phyloP scores from a whole-genome alignment of 1,140 invertebrate species.

The Eurosta solidaginis region DNA sequence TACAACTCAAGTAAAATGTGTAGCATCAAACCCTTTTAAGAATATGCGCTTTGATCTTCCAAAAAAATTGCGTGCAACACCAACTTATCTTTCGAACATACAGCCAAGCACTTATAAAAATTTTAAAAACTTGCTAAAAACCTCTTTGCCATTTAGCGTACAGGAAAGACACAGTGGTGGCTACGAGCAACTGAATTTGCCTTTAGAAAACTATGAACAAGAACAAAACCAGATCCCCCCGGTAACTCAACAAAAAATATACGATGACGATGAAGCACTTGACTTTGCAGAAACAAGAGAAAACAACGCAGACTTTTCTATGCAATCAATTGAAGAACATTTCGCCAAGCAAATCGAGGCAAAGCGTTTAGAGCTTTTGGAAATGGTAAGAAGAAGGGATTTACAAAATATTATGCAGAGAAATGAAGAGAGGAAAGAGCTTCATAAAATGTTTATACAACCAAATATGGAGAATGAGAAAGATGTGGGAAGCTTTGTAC shows the following conservation, averaged over 20 bases:
- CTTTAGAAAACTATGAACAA: background rate
- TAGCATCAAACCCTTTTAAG: background rate
- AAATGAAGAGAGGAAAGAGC: background rate
- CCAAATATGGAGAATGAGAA: background rate
- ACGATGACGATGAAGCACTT: too few species aligned
- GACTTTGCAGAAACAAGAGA: background rate
- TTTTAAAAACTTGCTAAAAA: background rate
- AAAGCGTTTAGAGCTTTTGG: background rate
- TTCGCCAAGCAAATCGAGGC: background rate
- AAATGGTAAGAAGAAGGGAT: background rate
- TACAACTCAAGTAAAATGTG: background rate
- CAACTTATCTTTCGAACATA: background rate
- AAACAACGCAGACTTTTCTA: background rate
- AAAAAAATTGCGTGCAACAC: background rate
- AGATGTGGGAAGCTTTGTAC: background rate
- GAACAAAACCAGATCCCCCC: background rate
- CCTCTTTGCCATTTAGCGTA: background rate
- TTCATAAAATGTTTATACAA: background rate
- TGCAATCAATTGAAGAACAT: background rate
- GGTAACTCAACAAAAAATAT: background rate
- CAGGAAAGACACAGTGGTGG: background rate
- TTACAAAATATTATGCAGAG: background rate
- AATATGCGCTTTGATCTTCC: background rate
- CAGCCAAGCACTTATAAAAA: background rate
- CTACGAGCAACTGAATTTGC: background rate